Percentiles rank a stretch among this genome's conserved stretches.
These are phyloP conservation scores for Xyrauchen texanus DNA, from an alignment of 2,113 vertebrate genomes.

Conservation along the genomic window DNA sequence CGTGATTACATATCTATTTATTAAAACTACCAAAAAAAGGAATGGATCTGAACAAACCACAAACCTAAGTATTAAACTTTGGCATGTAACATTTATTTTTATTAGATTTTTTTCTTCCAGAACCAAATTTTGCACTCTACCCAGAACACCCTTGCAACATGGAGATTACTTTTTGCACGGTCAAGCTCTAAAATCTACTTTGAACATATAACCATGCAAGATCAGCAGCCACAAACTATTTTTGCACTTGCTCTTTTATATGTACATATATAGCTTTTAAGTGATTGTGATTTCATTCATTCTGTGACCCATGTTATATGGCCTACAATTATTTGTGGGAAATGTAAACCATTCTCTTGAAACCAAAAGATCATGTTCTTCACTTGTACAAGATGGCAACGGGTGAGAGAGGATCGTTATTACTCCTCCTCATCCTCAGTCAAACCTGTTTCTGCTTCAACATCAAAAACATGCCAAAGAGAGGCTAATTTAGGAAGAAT, in stretches of 20 bases:
- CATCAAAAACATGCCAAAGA: constrained; percentile 30
- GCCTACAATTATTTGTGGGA: constrained; percentile 37
- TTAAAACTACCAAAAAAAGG: too few species aligned
- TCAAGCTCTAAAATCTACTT: too few species aligned
- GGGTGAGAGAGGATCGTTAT: constrained; percentile 5
- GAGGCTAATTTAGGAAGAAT: constrained; percentile 1
- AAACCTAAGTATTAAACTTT: too few species aligned
- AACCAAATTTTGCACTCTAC: too few species aligned
- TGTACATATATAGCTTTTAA: constrained; percentile 9
- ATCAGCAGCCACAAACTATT: neutral
- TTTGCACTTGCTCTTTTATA: constrained; percentile 6
- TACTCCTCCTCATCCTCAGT: constrained; percentile 8
- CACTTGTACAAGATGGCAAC: too few species aligned
- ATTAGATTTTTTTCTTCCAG: too few species aligned
- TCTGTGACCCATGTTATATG: constrained; percentile 30
- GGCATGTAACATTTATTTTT: too few species aligned
- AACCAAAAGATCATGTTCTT: neutral
- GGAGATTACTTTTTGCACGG: too few species aligned
- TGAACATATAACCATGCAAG: too few species aligned
- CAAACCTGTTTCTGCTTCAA: constrained; percentile 38
- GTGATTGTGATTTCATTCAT: constrained; percentile 25
- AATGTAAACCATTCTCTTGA: neutral
- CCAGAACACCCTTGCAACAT: too few species aligned
- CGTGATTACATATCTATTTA: too few species aligned
- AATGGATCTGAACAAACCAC: too few species aligned